Percentiles rank a stretch among this genome's conserved stretches.
Conservation (phyloP, 2,888 invertebrate species). For the Beris chalybata region DNA sequence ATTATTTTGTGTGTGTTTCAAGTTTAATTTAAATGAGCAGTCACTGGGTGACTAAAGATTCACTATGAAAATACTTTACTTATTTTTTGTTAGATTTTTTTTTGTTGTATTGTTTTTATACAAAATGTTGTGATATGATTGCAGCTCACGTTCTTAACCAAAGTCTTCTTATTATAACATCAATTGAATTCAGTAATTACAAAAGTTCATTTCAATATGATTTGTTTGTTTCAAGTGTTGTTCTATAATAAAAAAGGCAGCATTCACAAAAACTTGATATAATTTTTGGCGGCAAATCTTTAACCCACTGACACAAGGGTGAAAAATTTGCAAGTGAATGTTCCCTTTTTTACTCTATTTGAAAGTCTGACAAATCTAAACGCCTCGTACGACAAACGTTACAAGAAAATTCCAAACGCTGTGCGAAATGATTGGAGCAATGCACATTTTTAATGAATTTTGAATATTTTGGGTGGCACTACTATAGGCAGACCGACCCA, state of each 20-base stretch:
- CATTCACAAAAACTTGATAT: slow-evolving; percentile 3
- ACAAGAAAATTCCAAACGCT: slow-evolving; percentile 12
- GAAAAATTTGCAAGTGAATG: slow-evolving; percentile 10
- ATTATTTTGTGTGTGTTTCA: slow-evolving; percentile 6
- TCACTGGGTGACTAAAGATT: slow-evolving; percentile 13
- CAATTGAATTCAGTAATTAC: not conserved
- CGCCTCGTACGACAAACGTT: slow-evolving; percentile 10
- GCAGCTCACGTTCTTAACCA: slow-evolving; percentile 34
- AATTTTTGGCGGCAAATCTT: slow-evolving; percentile 1
- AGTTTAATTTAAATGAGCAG: slow-evolving; percentile 1
- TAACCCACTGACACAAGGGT: slow-evolving; percentile 26
- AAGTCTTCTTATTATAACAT: not conserved
- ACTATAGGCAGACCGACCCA: slow-evolving; percentile 44
- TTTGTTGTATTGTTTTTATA: slow-evolving; percentile 9
- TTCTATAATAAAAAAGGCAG: slow-evolving; percentile 6
- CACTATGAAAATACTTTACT: slow-evolving; percentile 4
- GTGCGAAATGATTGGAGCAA: slow-evolving; percentile 20
- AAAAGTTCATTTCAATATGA: not conserved
- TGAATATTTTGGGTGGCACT: slow-evolving; percentile 19
- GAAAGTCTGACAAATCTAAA: slow-evolving; percentile 1
- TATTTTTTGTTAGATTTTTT: slow-evolving; percentile 9
- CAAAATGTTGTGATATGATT: slow-evolving; percentile 37
- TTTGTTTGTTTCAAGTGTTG: slow-evolving; percentile 2
- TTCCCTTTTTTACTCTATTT: slow-evolving; percentile 6
- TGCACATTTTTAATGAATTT: slow-evolving; percentile 18